Evolutionary conservation across 1,140 invertebrate species (phyloP).

Genomic region (Panagrolaimus sp.): DNA sequence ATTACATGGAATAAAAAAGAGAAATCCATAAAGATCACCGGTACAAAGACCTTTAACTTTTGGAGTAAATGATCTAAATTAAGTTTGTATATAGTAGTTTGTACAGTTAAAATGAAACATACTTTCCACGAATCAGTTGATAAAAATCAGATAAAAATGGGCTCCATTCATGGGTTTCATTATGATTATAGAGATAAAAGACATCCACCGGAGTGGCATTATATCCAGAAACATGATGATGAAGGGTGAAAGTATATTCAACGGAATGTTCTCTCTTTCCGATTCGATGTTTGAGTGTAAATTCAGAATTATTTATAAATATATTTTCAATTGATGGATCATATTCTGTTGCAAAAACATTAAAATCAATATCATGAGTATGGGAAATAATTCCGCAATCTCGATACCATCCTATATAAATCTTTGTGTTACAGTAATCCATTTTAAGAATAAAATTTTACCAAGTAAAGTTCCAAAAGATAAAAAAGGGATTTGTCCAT

Average conservation of each 20-base stretch:
- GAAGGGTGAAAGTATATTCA: neutral
- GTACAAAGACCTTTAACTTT: neutral
- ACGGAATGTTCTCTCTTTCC: neutral
- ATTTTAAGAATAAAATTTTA: neutral
- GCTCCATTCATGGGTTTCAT: neutral
- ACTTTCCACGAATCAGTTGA: neutral
- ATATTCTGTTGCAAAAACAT: neutral
- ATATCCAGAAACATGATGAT: neutral
- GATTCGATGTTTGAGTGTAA: neutral
- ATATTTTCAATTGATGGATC: neutral
- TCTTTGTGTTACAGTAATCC: neutral
- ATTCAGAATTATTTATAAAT: neutral
- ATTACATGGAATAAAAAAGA: neutral
- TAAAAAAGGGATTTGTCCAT: neutral
- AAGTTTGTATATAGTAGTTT: too few relatives aligned
- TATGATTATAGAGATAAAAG: slow-evolving; percentile 4
- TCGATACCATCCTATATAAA: neutral
- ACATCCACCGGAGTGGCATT: neutral
- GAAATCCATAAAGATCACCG: neutral
- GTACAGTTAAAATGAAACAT: neutral
- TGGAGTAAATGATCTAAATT: too few relatives aligned
- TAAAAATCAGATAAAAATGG: neutral
- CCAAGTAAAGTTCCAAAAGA: neutral
- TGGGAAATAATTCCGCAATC: slow-evolving; percentile 7
- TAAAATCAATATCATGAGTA: neutral